Base-by-base conservation (phyloP, 2,797 vertebrate genomes). In the Rhinichthys osculus region DNA sequence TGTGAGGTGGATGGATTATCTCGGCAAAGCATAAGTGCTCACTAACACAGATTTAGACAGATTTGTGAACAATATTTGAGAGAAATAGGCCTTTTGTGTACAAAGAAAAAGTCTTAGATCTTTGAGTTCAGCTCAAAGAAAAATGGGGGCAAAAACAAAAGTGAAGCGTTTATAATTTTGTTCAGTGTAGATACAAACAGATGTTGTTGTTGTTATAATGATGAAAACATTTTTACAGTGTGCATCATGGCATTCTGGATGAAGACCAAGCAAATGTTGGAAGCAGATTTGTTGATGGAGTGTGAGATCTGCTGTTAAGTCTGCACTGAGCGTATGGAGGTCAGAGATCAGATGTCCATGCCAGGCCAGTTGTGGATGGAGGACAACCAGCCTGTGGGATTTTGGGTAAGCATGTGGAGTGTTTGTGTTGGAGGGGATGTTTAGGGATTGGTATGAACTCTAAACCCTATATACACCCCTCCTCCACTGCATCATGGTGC, bases 401-500 rank as follows among this genome's bases (percentile, higher is more conserved):
- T 78, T 13, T 77, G 30, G 30, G 59, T 77, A 35, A 77, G 73
- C 64, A 54, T 84, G 64, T 77, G n/a, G 7, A 78, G 35, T 78
- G 35, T 70, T 80, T 73, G 57, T 30, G 30, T 52, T 85, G 69
- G 10, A 80, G 54, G 38, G 54, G 40, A 52, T 64, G 67, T 64
- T 85, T 79, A 79, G 67, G 54, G 66, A 70, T 42, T 66, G 40
- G 30, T 78, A 67, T 35, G 70, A 76, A 54, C 40, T 59, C 13
- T 67, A 57, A 23, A 78, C 57, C 67, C 21, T 66, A 38, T 71
- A 44, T 42, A 54, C 35, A 50, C 70, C 86, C 81, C 78, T 85
- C 87, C 86, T 85, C 85, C 90, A 85, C 84, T 83, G 78, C 50
- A 79, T 80, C 69, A 85, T 52, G 27, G 77, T 90, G 91, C 91